Conservation (phyloP, 2,888 invertebrate genomes). For the Caenorhabditis plicata region DNA sequence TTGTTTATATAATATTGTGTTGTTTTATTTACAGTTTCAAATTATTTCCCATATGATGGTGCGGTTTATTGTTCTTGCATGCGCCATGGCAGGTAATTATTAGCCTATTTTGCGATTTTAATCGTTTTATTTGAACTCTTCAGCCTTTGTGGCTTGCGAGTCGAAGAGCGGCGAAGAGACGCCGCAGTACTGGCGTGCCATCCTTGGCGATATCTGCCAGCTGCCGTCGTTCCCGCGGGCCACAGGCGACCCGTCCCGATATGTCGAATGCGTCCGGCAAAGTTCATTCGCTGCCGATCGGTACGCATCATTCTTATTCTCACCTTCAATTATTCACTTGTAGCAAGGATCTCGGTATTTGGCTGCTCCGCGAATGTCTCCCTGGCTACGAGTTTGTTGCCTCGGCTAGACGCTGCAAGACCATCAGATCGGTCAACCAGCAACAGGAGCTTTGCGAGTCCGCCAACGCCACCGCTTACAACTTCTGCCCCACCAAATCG, state of each 20-base stretch:
- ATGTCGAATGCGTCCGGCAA: conserved; percentile 63
- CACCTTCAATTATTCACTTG: too few relatives aligned
- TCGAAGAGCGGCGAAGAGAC: conserved; percentile 51
- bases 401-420: conserved; percentile 58
- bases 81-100: conserved; percentile 6
- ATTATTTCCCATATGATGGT: too few relatives aligned
- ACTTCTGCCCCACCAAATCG: conserved; percentile 57
- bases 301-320: too few relatives aligned
- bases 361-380: conserved; percentile 62
- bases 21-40: too few relatives aligned
- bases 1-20: too few relatives aligned
- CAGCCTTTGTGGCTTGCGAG: conserved; percentile 38
- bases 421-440: conserved; percentile 53
- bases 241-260: conserved; percentile 57
- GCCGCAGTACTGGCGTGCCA: conserved; percentile 61
- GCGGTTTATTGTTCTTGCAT: conserved; percentile 4
- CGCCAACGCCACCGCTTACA: conserved; percentile 53
- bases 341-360: conserved; percentile 64
- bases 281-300: conserved; percentile 53
- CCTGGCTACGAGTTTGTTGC: conserved; percentile 63
- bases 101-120: too few relatives aligned
- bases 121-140: too few relatives aligned
- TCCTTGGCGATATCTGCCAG: conserved; percentile 64
- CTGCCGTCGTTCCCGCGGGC: conserved; percentile 61
- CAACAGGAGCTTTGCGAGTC: conserved; percentile 59